Percentiles rank a stretch among this genome's conserved stretches.
Evolutionary conservation across 2,113 vertebrate species (phyloP).

Genomic region (Clarias gariepinus): DNA sequence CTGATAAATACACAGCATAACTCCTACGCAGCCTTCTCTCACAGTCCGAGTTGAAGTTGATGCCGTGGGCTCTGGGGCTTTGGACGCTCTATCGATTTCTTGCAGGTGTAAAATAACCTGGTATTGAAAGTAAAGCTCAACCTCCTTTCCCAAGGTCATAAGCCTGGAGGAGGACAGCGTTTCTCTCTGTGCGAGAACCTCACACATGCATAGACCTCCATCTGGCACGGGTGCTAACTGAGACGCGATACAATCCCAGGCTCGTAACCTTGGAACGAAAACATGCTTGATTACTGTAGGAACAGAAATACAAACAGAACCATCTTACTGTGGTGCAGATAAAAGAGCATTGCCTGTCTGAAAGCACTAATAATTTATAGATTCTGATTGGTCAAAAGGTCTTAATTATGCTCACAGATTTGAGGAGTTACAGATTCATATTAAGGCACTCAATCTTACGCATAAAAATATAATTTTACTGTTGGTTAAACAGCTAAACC

Average conservation of each 20-base stretch:
- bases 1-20: background rate
- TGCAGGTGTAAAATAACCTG: slow-evolving; percentile 57
- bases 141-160: slow-evolving; percentile 58
- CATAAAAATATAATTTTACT: background rate
- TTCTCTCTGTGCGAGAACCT: slow-evolving; percentile 33
- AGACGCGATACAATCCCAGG: background rate
- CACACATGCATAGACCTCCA: background rate
- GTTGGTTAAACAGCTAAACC: background rate
- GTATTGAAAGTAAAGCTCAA: slow-evolving; percentile 46
- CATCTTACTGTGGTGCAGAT: background rate
- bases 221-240: slow-evolving; percentile 4
- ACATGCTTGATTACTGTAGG: background rate
- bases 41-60: slow-evolving; percentile 6
- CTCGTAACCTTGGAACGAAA: slow-evolving; percentile 11
- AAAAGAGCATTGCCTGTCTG: background rate
- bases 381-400: background rate
- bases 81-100: slow-evolving; percentile 48
- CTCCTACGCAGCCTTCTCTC: background rate
- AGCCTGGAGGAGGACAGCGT: slow-evolving; percentile 40
- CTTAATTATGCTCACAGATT: background rate
- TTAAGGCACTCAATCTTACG: no score
- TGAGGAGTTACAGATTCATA: no score
- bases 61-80: slow-evolving; percentile 19
- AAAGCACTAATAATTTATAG: no score
- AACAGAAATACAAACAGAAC: background rate